phyloP scores from a whole-genome alignment of 2,113 vertebrate species.

The Paedocypris sp. region DNA sequence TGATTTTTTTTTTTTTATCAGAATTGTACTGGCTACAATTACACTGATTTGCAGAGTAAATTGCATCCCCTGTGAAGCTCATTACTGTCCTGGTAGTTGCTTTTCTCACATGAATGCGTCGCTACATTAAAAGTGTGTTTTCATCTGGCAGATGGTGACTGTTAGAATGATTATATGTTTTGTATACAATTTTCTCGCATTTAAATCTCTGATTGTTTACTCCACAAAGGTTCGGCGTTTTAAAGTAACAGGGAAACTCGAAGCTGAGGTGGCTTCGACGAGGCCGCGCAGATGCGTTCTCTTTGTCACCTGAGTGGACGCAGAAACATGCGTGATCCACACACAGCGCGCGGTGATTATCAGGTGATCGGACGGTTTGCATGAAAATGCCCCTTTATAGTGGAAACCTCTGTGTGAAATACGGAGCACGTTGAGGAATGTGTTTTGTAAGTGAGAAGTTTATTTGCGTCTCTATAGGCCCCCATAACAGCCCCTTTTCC shows the following conservation, averaged over 20 bases:
- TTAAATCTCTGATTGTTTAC: conserved; percentile 3
- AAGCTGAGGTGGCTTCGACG: conserved; percentile 1
- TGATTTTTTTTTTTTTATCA: neutral
- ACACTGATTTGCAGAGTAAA: conserved; percentile 25
- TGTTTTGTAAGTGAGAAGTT: conserved; percentile 54
- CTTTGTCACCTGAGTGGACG: conserved; percentile 25
- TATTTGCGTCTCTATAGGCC: conserved; percentile 50
- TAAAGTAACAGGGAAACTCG: conserved; percentile 1
- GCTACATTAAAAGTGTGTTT: conserved; percentile 8
- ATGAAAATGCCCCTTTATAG: conserved; percentile 34
- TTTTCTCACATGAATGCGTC: conserved; percentile 16
- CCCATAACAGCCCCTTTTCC: conserved; percentile 41
- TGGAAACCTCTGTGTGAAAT: conserved; percentile 38
- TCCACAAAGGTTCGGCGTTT: neutral
- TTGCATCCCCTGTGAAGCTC: conserved; percentile 22
- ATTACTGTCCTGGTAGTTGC: conserved; percentile 16
- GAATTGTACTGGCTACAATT: neutral
- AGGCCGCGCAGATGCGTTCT: neutral
- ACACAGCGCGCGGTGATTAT: conserved; percentile 36
- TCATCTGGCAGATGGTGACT: conserved; percentile 19
- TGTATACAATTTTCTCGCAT: conserved; percentile 22
- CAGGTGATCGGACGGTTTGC: conserved; percentile 34
- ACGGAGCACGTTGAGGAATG: conserved; percentile 41
- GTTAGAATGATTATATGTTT: conserved; percentile 19
- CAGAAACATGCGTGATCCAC: conserved; percentile 30